Base-by-base conservation (phyloP, 2,113 vertebrate genomes). In the Nesospiza acunhae region DNA sequence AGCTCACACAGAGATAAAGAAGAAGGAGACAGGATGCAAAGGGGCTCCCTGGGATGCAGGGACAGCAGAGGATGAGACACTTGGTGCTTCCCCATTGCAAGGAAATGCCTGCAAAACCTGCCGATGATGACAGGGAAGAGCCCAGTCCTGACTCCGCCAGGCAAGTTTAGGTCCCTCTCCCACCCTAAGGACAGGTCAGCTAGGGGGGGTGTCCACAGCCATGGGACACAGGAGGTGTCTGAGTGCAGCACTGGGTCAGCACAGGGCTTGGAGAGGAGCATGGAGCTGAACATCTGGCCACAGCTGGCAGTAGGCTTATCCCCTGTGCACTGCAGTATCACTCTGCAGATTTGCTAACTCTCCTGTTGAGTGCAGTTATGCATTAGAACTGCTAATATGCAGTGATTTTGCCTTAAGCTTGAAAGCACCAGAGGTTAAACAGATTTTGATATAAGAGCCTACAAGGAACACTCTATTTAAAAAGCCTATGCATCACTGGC, bases 391-490 rank as follows among this genome's bases (percentile, higher is more conserved):
- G 95, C 91, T 97, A 97, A 96, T 94, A 78, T 92, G 8, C 89
- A 64, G 82, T 58, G 96, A 96, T 96, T 95, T 94, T 90, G 95
- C 91, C 89, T 88, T 97, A 96, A 95, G 95, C 93, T 96, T 92
- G 72, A 97, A 96, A 96, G 92, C 89, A 96, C 90, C 94, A 97
- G 95, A 97, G 97, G 97, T 97, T 97, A 97, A 97, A 96, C 93
- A 97, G 97, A 97, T 97, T 96, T 97, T 97, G 97, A 97, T 97
- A 96, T 96, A 97, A 96, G 97, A 96, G 96, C 94, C 95, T 96
- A 96, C 96, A 96, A 97, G 97, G 97, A 97, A 97, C 95, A 97
- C 87, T 97, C 93, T 94, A 93, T 95, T 97, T 97, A 93, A 97
- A 96, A 97, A 96, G 96, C 90, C 92, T 95, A 96, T 97, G 96